Base-by-base conservation (phyloP, 92 coral and sea anemone species). In the Umimayanthus chanpuru region DNA sequence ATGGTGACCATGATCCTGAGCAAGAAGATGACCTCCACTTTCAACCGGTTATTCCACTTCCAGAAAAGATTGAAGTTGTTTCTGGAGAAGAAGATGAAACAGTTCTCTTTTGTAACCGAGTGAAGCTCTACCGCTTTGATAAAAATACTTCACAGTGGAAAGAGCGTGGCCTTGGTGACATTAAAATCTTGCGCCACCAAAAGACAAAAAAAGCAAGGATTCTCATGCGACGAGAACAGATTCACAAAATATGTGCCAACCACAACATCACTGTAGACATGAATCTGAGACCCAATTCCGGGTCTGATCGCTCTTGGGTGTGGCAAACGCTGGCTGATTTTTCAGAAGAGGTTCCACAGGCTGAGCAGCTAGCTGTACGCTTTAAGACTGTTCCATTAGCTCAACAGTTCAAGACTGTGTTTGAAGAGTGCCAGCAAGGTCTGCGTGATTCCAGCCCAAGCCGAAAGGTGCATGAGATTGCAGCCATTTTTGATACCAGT, bases 211-310 rank as follows among this genome's bases (percentile, higher is more conserved):
- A 88, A 26, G 85, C 77, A 72, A 88, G 98, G 75, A 89, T 94
- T 25, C 89, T 94, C 18, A 94, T 94, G 98, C 90, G 95, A 32
- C 91, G 98, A 55, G 95, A 94, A 25, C 93, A 94, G 81, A 86
- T 94, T 78, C 93, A 86, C 76, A 94, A 90, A 72, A 79, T 94
- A 16, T 94, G 98, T 81, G 95, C 98, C 32, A 94, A 94, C 68
- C 98, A 94, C 66, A 70, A 73, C 84, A 88, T 94, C 79, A 93
- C 95, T 4, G 76, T 43, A n/a, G 93, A 89, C n/a, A 94, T 94
- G 94, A 88, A 89, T 73, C 95, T 94, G 36, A 85, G 85, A 58
- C 93, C 94, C 0, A 90, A 85, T 72, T 79, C 88, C 29, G 91
- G 85, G 10, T 85, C 93, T 29, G 98, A 94, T 74, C 93, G 94